Evolutionary conservation across 2,888 invertebrate genomes (phyloP).

Genomic region (Cartodere bifasciata): DNA sequence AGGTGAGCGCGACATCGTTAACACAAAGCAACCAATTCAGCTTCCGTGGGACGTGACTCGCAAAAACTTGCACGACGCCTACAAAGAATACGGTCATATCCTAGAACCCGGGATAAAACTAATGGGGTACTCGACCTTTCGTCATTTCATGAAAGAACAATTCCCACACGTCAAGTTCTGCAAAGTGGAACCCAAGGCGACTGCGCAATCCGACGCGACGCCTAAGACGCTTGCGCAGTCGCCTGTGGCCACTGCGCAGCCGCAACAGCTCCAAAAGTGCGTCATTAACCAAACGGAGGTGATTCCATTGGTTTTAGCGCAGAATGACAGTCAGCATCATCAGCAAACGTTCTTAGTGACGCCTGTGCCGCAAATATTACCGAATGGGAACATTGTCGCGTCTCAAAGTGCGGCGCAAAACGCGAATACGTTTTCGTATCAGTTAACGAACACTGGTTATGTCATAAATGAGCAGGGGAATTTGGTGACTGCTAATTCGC

Average conservation of each 20-base stretch:
- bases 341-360: conserved; percentile 53
- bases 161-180: conserved; percentile 65
- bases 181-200: conserved; percentile 46
- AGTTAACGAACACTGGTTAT: conserved; percentile 34
- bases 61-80: conserved; percentile 62
- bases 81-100: conserved; percentile 59
- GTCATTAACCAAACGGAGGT: conserved; percentile 50
- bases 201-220: conserved; percentile 31
- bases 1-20: conserved; percentile 38
- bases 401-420: conserved; percentile 30
- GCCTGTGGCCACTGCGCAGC: conserved; percentile 34
- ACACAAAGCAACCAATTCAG: conserved; percentile 40
- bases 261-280: conserved; percentile 40
- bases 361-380: conserved; percentile 51
- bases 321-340: conserved; percentile 37
- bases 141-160: conserved; percentile 70
- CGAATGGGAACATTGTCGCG: conserved; percentile 31
- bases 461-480: conserved; percentile 36
- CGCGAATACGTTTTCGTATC: conserved; percentile 34
- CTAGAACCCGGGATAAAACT: conserved; percentile 57
- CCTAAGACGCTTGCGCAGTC: conserved; percentile 38
- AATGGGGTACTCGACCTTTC: conserved; percentile 70
- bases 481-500: conserved; percentile 33
- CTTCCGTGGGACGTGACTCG: conserved; percentile 46
- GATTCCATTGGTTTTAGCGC: conserved; percentile 50